Conservation (phyloP, 2,113 vertebrate species). For the Rhinolophus ferrumequinum region DNA sequence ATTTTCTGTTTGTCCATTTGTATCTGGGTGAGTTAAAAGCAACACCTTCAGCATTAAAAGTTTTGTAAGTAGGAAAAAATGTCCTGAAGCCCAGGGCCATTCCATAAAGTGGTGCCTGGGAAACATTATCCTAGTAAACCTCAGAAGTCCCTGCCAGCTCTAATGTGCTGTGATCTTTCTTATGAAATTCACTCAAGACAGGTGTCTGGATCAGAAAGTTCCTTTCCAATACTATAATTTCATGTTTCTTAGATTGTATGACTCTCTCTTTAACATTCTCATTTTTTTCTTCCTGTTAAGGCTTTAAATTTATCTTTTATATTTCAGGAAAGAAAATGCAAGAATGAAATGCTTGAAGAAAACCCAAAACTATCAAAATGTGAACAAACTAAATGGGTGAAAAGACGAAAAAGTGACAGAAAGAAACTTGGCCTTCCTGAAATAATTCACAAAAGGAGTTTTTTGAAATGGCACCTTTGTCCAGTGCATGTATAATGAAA, state of each 20-base stretch:
- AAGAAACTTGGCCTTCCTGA: not conserved
- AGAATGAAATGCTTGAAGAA: not conserved
- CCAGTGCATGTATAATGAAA: not conserved
- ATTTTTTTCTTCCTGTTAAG: not conserved
- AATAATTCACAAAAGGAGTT: not conserved
- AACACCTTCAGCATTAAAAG: not conserved
- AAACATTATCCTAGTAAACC: not conserved
- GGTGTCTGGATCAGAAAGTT: not conserved
- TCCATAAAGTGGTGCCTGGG: not conserved
- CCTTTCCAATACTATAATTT: not conserved
- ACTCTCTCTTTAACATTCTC: not conserved
- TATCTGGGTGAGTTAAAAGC: not conserved
- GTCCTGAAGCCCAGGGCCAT: not conserved
- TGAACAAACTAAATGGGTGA: not conserved
- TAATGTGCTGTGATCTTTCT: not conserved
- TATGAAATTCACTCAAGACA: not conserved
- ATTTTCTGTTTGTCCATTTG: not conserved
- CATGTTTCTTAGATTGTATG: not conserved
- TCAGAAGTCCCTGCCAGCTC: not conserved
- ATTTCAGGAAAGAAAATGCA: not conserved
- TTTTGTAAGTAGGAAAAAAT: constrained; percentile 17
- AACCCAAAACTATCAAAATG: not conserved
- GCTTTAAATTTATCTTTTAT: not conserved
- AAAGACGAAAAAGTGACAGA: not conserved
- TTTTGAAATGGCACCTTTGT: not conserved